Base-by-base conservation (phyloP, 2,797 vertebrate genomes). In the Perodicticus potto region DNA sequence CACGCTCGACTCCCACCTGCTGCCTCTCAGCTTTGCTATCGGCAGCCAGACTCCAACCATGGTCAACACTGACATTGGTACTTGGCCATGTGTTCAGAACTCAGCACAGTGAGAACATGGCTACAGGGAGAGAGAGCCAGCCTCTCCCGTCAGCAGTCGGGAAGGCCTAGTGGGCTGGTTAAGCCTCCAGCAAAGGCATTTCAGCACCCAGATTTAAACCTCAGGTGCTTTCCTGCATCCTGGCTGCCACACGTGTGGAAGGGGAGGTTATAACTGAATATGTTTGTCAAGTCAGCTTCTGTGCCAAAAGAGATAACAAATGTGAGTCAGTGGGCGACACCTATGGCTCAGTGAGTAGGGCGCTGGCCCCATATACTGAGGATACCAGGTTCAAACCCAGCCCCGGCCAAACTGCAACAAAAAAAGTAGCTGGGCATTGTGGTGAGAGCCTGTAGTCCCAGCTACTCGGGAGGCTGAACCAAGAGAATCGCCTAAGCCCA, bases 291-390 rank as follows among this genome's bases (percentile, higher is more conserved):
- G 89, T 96, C 83, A 76, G 93, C 84, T 23, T 80, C 96, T 96
- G 96, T 76, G 93, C 96, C 92, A 78, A 77, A 74, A 83, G 82
- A 91, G 96, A 96, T 95, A 97, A 82, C 92, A 87, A 86, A 89
- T 23, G 70, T 92, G 95, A 91, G 61, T 83, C 93, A 40, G 49
- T 40, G 40, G 40, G 40, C 40, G 40, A 5, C 40, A 40, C 40
- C 40, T 40, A 5, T 40, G 40, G 40, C 40, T 40, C 40, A 40
- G 40, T 40, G 40, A 40, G 40, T 40, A 40, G 40, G 40, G 40
- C 40, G 40, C 40, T 5, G 40, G 40, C 40, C 40, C 40, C 40
- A 40, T 40, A 40, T 40, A 40, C 40, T 40, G 40, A 40, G 40
- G 40, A 5, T 40, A 40, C 40, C 5, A 5, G 40, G 40, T 40